phyloP scores from a whole-genome alignment of 2,888 invertebrate genomes.

The Julus scandinavius region DNA sequence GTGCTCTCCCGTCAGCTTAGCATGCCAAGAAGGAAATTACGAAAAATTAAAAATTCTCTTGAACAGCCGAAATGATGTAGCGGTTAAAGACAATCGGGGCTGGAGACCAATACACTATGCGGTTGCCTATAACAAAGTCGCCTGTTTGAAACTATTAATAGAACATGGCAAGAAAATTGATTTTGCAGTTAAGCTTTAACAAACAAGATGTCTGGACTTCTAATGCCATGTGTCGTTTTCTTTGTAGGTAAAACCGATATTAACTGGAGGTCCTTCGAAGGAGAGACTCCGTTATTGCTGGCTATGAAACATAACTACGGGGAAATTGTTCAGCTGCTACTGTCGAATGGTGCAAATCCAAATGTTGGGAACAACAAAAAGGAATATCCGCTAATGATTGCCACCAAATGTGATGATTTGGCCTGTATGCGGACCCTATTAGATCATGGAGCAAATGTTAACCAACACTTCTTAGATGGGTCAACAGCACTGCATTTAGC shows the following conservation, averaged over 20 bases:
- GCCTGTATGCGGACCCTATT: slow-evolving; percentile 60
- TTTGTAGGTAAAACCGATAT: slow-evolving; percentile 61
- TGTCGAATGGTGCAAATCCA: slow-evolving; percentile 63
- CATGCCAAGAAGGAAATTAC: slow-evolving; percentile 58
- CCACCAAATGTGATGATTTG: slow-evolving; percentile 63
- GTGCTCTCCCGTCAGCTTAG: slow-evolving; percentile 59
- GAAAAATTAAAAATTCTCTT: slow-evolving; percentile 58
- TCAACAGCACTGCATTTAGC: slow-evolving; percentile 47
- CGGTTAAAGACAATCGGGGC: slow-evolving; percentile 66
- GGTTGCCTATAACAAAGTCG: slow-evolving; percentile 62
- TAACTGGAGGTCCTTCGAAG: slow-evolving; percentile 64
- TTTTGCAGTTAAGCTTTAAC: background rate
- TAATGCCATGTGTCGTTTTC: background rate
- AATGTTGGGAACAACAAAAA: slow-evolving; percentile 61
- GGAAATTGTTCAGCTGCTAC: slow-evolving; percentile 61
- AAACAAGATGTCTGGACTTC: background rate
- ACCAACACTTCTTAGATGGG: background rate
- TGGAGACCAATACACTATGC: slow-evolving; percentile 67
- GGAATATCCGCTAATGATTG: slow-evolving; percentile 64
- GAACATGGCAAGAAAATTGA: slow-evolving; percentile 57
- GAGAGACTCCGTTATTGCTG: slow-evolving; percentile 64
- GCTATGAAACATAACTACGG: slow-evolving; percentile 62
- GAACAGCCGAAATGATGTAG: slow-evolving; percentile 62
- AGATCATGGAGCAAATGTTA: background rate
- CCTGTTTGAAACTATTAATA: slow-evolving; percentile 59